phyloP scores from a whole-genome alignment of 2,797 vertebrate genomes.

The Atherinosoma microstoma region DNA sequence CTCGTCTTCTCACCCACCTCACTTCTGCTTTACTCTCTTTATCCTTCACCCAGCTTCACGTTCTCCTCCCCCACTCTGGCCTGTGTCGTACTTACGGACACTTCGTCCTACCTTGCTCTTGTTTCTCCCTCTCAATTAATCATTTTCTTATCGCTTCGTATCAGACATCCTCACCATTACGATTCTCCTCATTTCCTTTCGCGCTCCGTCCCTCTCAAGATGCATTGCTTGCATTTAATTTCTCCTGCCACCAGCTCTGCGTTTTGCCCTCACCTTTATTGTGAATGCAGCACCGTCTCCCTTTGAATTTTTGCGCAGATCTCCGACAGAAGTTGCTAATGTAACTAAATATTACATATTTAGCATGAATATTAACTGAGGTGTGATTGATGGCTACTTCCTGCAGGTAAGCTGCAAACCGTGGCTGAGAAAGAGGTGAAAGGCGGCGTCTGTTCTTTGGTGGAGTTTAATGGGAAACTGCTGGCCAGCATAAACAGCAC shows the following conservation, averaged over 20 bases:
- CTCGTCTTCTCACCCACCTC: conserved; percentile 32
- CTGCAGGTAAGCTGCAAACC: conserved; percentile 94
- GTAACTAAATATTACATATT: conserved; percentile 20
- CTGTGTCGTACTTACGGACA: conserved; percentile 33
- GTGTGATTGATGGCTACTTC: conserved; percentile 29
- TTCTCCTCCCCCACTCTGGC: conserved; percentile 23
- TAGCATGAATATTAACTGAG: conserved; percentile 13
- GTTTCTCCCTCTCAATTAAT: conserved; percentile 67
- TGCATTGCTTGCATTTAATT: conserved; percentile 44
- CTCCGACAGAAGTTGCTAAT: conserved; percentile 20
- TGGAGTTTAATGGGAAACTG: conserved; percentile 98
- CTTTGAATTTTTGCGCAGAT: conserved; percentile 4
- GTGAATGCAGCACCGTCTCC: background rate
- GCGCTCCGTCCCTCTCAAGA: conserved; percentile 41
- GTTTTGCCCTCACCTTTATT: conserved; percentile 17
- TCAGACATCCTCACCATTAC: conserved; percentile 46
- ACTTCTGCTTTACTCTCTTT: conserved; percentile 21
- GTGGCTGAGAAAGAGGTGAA: conserved; percentile 99
- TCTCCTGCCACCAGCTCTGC: conserved; percentile 25
- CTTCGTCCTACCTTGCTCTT: conserved; percentile 54
- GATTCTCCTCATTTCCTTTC: conserved; percentile 54
- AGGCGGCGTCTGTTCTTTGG: conserved; percentile 98
- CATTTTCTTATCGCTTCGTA: conserved; percentile 70
- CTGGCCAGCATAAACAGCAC: conserved; percentile 99
- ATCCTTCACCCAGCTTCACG: conserved; percentile 46